Evolutionary conservation across 1,140 invertebrate species (phyloP), one percentile per base, ranked within the genome.

Genomic region (Oryzaephilus surinamensis): DNA sequence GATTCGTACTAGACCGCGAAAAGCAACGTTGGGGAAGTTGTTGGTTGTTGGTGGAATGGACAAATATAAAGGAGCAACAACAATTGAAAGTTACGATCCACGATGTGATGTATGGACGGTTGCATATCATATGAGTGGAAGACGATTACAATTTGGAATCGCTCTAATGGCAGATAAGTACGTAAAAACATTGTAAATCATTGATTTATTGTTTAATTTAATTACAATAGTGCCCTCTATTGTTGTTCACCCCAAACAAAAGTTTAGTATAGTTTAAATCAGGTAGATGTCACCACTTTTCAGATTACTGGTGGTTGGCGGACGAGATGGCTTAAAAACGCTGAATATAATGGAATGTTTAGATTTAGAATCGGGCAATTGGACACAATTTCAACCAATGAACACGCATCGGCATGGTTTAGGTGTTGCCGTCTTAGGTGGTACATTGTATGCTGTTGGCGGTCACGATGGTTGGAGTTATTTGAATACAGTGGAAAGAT

Each of bases 401-500:
- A 83, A 80, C 40, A 91, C 88, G n/a, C 87, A 91, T 60, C 67
- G 90, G 26, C 88, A 94, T 64, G 88, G 89, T 6, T 65, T 93
- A 43, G 89, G 89, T 20, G 87, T 96, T 15, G 89, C 85, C 2
- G 81, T 92, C 6, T 65, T 96, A 21, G 74, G 74, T 40, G 85
- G 87, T 0, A 87, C 88, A 1, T 72, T 97, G 28, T 97, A 96
- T 67, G 91, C 90, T 4, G 87, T 96, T 6, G 92, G 91, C 16
- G 93, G 91, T 10, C 90, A 96, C 59, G 92, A 96, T 67, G 87
- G 90, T 19, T 95, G 90, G 90, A 90, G 87, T 52, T 96, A 94
- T 62, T 66, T 94, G 7, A 90, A 89, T 58, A 89, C 88, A 3
- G 90, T 93, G 0, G 91, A 96, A 65, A 63, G 80, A 39, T 95